Conservation (phyloP, 2,797 vertebrate genomes). For the Cuniculus paca region DNA sequence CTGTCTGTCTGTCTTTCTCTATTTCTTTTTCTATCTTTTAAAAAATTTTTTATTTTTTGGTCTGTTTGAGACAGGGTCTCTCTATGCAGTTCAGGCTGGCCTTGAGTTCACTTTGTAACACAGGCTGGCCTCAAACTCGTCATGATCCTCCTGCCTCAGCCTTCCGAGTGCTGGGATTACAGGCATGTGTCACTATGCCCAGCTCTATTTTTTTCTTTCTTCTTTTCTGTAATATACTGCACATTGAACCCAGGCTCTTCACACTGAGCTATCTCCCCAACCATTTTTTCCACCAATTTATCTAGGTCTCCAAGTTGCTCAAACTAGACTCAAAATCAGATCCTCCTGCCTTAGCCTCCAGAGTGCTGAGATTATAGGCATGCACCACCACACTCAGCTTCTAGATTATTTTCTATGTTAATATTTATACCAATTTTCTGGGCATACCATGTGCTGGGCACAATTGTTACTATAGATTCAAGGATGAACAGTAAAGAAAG, state of each 20-base stretch:
- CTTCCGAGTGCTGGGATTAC: too few species aligned
- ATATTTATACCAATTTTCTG: neutral
- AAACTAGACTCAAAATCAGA: neutral
- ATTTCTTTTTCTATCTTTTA: neutral
- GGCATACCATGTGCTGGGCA: neutral
- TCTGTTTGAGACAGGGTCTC: too few species aligned
- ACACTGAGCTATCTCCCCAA: neutral
- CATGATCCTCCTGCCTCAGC: too few species aligned
- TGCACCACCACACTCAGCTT: neutral
- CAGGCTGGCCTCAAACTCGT: too few species aligned
- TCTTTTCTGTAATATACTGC: neutral
- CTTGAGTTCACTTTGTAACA: too few species aligned
- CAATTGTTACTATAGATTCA: neutral
- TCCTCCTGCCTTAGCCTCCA: neutral
- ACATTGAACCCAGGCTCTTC: neutral
- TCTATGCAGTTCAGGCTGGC: too few species aligned
- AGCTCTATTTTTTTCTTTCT: neutral
- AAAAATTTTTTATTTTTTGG: too few species aligned
- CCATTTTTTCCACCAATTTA: neutral
- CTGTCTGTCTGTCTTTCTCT: neutral
- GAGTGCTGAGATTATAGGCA: neutral
- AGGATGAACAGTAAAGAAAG: neutral
- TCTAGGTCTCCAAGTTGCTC: neutral
- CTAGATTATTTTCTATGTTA: neutral
- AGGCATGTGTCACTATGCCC: too few species aligned